phyloP scores from a whole-genome alignment of 2,797 vertebrate species.

The Rhinogobio ventralis region DNA sequence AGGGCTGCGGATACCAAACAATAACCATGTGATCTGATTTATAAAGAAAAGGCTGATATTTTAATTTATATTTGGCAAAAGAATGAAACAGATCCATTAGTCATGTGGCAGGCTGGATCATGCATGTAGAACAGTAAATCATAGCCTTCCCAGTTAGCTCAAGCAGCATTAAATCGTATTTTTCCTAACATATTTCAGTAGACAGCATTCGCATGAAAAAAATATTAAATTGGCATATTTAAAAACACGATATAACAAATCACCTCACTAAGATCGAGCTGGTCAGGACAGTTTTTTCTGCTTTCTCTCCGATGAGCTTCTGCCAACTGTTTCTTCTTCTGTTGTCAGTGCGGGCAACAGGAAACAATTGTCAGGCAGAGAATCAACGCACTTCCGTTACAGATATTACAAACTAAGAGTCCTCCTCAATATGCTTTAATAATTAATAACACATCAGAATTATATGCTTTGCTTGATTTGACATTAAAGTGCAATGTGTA shows the following conservation, averaged over 20 bases:
- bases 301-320: background rate
- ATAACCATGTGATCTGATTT: too few species aligned
- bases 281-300: background rate
- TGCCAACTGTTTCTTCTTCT: conserved; percentile 7
- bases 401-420: conserved; percentile 23
- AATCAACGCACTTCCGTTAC: background rate
- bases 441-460: background rate
- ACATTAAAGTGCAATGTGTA: background rate
- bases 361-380: conserved; percentile 24
- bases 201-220: background rate
- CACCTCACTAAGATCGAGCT: background rate
- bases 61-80: background rate
- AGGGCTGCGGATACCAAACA: background rate
- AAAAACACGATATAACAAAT: background rate
- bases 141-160: background rate
- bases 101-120: background rate
- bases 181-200: background rate
- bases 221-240: background rate
- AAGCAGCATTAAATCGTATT: background rate
- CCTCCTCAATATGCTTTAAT: background rate
- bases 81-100: background rate
- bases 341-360: conserved; percentile 37
- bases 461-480: background rate
- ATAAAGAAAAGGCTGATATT: background rate
- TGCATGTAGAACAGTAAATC: background rate